Percentiles rank a stretch among this genome's conserved stretches.
Conservation (phyloP, 2,797 vertebrate genomes). For the Enteromius mattozi region DNA sequence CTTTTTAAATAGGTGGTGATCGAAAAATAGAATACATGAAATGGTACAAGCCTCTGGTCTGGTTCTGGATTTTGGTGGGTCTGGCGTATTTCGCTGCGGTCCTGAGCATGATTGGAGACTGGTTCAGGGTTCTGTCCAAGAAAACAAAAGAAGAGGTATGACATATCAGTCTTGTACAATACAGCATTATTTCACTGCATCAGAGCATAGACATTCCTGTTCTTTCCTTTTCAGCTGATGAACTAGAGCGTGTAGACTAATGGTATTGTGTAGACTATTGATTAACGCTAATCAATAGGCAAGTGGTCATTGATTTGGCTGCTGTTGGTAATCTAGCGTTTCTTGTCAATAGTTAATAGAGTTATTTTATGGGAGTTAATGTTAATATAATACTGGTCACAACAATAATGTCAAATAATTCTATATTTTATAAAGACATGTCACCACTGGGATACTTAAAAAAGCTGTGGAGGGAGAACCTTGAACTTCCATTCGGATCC, state of each 20-base stretch:
- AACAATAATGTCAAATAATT: not conserved
- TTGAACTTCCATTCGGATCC: not conserved
- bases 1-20: slow-evolving; percentile 85
- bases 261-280: not conserved
- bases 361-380: not conserved
- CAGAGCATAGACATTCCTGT: not conserved
- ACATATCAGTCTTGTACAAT: not conserved
- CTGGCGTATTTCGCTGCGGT: slow-evolving; percentile 98
- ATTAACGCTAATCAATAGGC: not conserved
- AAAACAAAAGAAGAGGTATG: slow-evolving; percentile 98
- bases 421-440: not conserved
- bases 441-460: not conserved
- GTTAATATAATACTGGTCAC: no score
- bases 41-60: slow-evolving; percentile 98
- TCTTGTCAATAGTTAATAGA: not conserved
- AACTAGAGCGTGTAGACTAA: not conserved
- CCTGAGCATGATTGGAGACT: slow-evolving; percentile 99
- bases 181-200: not conserved
- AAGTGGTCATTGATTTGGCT: not conserved
- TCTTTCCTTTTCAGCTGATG: not conserved
- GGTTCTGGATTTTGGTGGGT: slow-evolving; percentile 98
- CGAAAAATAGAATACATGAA: slow-evolving; percentile 87
- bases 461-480: not conserved
- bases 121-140: slow-evolving; percentile 95
- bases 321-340: not conserved